Conservation (phyloP, 2,113 vertebrate species). For the Pleuronectes platessa region DNA sequence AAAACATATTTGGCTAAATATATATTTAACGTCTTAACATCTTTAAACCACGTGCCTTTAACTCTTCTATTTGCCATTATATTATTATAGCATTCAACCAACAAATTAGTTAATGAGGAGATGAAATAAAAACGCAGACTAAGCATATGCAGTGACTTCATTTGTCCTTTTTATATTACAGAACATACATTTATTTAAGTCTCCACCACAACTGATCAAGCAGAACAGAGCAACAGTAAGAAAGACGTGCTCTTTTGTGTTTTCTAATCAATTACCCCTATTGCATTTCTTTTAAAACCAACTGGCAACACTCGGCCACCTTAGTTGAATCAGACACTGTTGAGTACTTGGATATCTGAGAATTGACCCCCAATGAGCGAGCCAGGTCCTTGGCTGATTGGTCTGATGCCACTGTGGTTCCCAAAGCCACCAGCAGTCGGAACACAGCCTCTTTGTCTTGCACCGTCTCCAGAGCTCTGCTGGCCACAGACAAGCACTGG, state of each 20-base stretch:
- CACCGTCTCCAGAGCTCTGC: conserved; percentile 91
- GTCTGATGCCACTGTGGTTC: conserved; percentile 92
- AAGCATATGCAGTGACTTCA: conserved; percentile 20
- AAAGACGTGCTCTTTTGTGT: conserved; percentile 49
- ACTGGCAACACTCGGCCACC: conserved; percentile 93
- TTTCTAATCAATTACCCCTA: conserved; percentile 60
- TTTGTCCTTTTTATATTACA: conserved; percentile 67
- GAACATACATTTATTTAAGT: conserved; percentile 60
- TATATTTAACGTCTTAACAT: background rate
- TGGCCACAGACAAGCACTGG: conserved; percentile 95
- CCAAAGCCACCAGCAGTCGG: conserved; percentile 95
- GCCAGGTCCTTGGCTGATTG: conserved; percentile 91
- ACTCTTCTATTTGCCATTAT: background rate
- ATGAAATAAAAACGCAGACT: conserved; percentile 42
- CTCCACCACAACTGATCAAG: conserved; percentile 55
- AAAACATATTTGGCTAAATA: background rate
- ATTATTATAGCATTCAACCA: background rate
- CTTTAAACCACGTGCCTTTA: background rate
- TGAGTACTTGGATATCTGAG: conserved; percentile 93
- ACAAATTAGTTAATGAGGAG: background rate
- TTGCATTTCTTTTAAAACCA: conserved; percentile 92
- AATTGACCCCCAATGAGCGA: conserved; percentile 91
- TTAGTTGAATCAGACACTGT: conserved; percentile 93
- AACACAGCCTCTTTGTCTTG: conserved; percentile 96
- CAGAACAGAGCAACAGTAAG: conserved; percentile 50